A percentile compares a stretch with the other conserved stretches of the same genome.
Evolutionary conservation across 2,113 vertebrate species (phyloP).

Genomic region (Ptychochromis oligacanthus): DNA sequence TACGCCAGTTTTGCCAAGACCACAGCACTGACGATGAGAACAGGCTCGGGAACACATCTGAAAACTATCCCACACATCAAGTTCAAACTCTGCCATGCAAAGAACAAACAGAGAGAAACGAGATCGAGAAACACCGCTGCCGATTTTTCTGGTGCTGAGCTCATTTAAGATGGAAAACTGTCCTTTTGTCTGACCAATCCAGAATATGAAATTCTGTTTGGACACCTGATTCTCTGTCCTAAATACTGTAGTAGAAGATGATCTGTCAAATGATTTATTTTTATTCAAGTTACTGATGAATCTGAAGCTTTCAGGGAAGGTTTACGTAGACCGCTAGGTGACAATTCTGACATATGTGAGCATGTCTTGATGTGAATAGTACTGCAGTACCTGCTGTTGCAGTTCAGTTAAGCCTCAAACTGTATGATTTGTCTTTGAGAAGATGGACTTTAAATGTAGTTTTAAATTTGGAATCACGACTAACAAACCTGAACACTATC

Average conservation of each 20-base stretch:
- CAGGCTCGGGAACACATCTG: accelerated
- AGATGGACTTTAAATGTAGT: neutral
- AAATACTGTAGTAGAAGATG: neutral
- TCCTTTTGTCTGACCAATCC: neutral
- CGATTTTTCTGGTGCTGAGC: too few species aligned
- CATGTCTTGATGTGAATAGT: neutral
- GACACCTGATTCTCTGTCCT: neutral
- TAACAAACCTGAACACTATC: neutral
- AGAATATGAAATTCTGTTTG: neutral
- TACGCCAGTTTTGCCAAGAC: neutral
- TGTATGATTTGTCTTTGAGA: neutral
- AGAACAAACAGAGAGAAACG: neutral
- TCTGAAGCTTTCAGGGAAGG: neutral
- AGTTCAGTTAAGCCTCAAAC: neutral
- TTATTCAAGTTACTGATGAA: neutral
- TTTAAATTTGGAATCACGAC: neutral
- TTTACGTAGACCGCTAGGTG: neutral
- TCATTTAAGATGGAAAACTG: too few species aligned
- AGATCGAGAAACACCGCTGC: neutral
- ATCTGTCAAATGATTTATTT: neutral
- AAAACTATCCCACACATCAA: neutral
- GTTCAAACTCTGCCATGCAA: neutral
- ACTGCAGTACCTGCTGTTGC: neutral
- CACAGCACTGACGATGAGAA: neutral
- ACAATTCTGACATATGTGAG: neutral